These are phyloP conservation scores for Daphoenositta chrysoptera DNA, from an alignment of 2,113 vertebrate species.

Conservation along the genomic window DNA sequence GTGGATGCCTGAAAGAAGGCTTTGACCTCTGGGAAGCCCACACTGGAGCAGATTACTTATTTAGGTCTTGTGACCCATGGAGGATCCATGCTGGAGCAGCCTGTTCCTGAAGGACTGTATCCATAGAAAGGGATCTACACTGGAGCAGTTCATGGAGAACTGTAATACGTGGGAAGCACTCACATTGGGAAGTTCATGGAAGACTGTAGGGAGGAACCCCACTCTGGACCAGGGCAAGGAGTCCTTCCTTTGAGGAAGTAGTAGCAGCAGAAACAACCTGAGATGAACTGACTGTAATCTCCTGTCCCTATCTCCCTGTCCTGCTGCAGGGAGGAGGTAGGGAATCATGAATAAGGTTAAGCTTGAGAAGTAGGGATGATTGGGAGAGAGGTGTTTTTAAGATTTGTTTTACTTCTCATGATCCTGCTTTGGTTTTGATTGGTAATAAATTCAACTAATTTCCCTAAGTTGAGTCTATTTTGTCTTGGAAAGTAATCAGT, in stretches of 20 bases:
- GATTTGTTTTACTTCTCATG: neutral
- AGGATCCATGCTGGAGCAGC: neutral
- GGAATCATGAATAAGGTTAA: neutral
- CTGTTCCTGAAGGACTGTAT: neutral
- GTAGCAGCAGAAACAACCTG: neutral
- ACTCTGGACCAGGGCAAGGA: neutral
- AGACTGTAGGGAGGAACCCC: neutral
- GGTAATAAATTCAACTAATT: neutral
- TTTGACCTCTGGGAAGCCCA: neutral
- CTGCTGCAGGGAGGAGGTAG: no score
- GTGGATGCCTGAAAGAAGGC: neutral
- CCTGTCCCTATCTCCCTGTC: neutral
- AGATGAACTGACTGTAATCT: neutral
- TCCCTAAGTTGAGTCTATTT: neutral
- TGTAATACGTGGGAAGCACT: neutral
- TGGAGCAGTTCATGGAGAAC: neutral
- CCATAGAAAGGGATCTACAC: neutral
- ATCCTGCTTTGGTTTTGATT: neutral
- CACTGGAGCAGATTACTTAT: neutral
- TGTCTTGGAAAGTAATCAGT: neutral
- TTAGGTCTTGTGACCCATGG: neutral
- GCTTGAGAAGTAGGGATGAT: neutral
- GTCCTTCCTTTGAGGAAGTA: neutral
- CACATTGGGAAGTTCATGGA: neutral
- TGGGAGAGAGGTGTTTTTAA: neutral